Evolutionary conservation across 35 echinoderm and acorn worm genomes (phyloP).

Genomic region (Hemicentrotus pulcherrimus): DNA sequence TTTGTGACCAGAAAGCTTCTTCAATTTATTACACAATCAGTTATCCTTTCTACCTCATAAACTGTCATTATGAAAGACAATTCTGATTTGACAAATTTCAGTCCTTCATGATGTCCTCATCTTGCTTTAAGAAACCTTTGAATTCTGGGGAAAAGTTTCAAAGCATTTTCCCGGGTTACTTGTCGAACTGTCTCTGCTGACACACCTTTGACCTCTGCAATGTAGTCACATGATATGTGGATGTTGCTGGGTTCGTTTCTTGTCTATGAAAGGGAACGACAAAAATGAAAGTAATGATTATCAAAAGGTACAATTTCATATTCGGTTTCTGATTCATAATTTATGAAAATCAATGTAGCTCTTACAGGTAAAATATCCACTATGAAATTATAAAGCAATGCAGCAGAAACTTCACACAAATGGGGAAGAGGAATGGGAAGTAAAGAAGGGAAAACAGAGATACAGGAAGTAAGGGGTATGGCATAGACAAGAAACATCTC

Average conservation of each 20-base stretch:
- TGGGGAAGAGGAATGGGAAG: too few relatives aligned
- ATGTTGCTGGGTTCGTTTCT: constrained; percentile 97
- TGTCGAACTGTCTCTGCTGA: constrained; percentile 67
- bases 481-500: too few relatives aligned
- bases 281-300: background rate
- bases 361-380: background rate
- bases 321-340: background rate
- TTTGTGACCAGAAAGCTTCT: too few relatives aligned
- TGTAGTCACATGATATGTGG: constrained; percentile 85
- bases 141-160: constrained; percentile 91
- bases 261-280: constrained; percentile 21
- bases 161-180: constrained; percentile 82
- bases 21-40: too few relatives aligned
- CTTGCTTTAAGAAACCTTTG: constrained; percentile 36
- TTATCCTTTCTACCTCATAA: too few relatives aligned
- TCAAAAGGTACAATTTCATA: background rate
- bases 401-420: too few relatives aligned
- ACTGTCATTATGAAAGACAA: background rate
- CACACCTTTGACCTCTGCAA: constrained; percentile 86
- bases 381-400: background rate
- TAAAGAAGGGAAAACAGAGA: too few relatives aligned
- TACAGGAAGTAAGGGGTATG: too few relatives aligned
- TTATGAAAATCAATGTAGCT: background rate
- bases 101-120: background rate
- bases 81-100: background rate